Conservation (phyloP, 2,888 invertebrate genomes). For the Drosophila cognata region DNA sequence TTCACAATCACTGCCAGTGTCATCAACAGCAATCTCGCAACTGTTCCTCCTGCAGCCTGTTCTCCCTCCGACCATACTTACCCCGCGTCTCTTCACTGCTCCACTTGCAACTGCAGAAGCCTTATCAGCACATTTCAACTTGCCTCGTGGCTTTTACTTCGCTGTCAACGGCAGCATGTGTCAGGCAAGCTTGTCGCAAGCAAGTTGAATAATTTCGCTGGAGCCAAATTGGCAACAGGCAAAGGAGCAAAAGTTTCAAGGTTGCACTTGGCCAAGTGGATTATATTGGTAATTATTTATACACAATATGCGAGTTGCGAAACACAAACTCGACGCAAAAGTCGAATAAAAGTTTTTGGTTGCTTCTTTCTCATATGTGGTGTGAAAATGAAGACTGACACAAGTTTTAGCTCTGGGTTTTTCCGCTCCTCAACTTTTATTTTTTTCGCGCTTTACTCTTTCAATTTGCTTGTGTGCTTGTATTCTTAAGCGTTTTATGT, state of each 20-base stretch:
- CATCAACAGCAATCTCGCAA: slow-evolving; percentile 23
- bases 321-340: slow-evolving; percentile 10
- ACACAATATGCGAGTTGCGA: background rate
- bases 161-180: slow-evolving; percentile 38
- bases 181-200: slow-evolving; percentile 4
- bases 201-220: slow-evolving; percentile 22
- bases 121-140: slow-evolving; percentile 36
- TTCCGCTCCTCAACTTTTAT: background rate
- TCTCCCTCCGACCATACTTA: background rate
- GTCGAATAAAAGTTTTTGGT: slow-evolving; percentile 13
- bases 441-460: background rate
- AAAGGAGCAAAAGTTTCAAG: slow-evolving; percentile 40
- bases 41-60: background rate
- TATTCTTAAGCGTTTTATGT: background rate
- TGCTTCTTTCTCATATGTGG: slow-evolving; percentile 8
- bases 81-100: background rate
- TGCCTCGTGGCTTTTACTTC: slow-evolving; percentile 10
- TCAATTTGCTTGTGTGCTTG: background rate
- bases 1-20: slow-evolving; percentile 41
- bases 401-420: slow-evolving; percentile 2
- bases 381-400: slow-evolving; percentile 1
- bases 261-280: slow-evolving; percentile 28
- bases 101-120: background rate
- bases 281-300: slow-evolving; percentile 46
- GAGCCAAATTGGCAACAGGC: slow-evolving; percentile 29